A percentile compares a stretch with the other conserved stretches of the same genome.
These are phyloP conservation scores for Typhlichthys eigenmanni DNA, from an alignment of 2,797 vertebrate genomes.

Conservation along the genomic window DNA sequence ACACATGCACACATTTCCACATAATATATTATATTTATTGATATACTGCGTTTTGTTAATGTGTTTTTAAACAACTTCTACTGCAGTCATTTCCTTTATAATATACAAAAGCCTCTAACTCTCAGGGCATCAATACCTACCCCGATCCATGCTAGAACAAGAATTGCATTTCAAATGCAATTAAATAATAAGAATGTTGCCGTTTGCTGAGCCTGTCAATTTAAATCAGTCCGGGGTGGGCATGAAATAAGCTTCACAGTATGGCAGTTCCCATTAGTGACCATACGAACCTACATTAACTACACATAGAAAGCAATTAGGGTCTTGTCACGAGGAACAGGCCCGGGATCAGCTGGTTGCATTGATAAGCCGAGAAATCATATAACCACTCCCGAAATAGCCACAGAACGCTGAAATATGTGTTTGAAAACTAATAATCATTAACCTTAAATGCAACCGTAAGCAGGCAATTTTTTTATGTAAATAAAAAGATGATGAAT, in stretches of 20 bases:
- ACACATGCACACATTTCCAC: too few relatives aligned
- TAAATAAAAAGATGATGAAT: constrained; percentile 11
- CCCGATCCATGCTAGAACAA: too few relatives aligned
- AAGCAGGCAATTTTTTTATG: constrained; percentile 27
- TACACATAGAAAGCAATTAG: constrained; percentile 88
- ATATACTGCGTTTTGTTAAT: too few relatives aligned
- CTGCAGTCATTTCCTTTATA: too few relatives aligned
- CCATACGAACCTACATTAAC: constrained; percentile 88
- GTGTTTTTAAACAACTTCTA: too few relatives aligned
- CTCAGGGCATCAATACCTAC: too few relatives aligned
- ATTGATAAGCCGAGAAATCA: constrained; percentile 85
- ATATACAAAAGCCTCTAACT: too few relatives aligned
- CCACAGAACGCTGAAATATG: constrained; percentile 75
- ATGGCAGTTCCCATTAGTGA: constrained; percentile 91
- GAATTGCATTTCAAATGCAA: too few relatives aligned
- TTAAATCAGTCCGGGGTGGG: background rate
- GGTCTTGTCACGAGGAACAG: constrained; percentile 76
- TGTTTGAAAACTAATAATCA: constrained; percentile 81
- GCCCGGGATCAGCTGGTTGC: constrained; percentile 81
- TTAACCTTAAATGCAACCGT: constrained; percentile 65
- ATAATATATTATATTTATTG: too few relatives aligned
- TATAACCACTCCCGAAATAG: constrained; percentile 76
- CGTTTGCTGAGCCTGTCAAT: too few relatives aligned
- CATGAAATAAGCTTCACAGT: constrained; percentile 47
- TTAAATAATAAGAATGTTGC: too few relatives aligned